Evolutionary conservation across 1,140 invertebrate species (phyloP).

Genomic region (Apis laboriosa): DNA sequence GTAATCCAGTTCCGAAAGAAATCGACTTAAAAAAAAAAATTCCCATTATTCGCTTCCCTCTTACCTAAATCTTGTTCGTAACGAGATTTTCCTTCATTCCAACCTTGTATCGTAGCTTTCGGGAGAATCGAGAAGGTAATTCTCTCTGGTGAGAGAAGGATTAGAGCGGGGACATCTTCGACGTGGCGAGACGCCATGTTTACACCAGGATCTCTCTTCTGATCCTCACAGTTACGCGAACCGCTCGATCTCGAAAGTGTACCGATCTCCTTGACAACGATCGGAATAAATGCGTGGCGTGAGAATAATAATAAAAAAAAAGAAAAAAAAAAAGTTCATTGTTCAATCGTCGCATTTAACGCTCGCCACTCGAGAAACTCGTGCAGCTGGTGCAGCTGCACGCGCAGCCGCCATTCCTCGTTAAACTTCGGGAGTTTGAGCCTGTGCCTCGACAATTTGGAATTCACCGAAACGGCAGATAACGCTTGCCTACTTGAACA

Average conservation of each 20-base stretch:
- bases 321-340: background rate
- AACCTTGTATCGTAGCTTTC: background rate
- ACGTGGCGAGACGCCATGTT: background rate
- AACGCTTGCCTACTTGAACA: background rate
- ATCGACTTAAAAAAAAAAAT: too few relatives aligned
- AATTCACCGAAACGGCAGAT: background rate
- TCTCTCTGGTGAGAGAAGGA: background rate
- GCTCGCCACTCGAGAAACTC: background rate
- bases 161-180: background rate
- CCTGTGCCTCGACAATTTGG: background rate
- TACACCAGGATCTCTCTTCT: background rate
- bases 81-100: too few relatives aligned
- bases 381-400: slow-evolving; percentile 10
- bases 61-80: too few relatives aligned
- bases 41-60: too few relatives aligned
- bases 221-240: slow-evolving; percentile 6
- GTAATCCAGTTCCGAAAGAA: too few relatives aligned
- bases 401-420: background rate
- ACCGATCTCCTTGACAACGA: background rate
- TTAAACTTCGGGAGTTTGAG: slow-evolving; percentile 13
- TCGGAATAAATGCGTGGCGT: background rate
- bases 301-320: background rate
- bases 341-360: background rate
- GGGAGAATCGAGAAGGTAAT: too few relatives aligned
- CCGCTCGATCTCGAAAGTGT: background rate